A percentile compares a stretch with the other conserved stretches of the same genome.
phyloP scores from a whole-genome alignment of 1,140 invertebrate species.

The Mactra quadrangularis region DNA sequence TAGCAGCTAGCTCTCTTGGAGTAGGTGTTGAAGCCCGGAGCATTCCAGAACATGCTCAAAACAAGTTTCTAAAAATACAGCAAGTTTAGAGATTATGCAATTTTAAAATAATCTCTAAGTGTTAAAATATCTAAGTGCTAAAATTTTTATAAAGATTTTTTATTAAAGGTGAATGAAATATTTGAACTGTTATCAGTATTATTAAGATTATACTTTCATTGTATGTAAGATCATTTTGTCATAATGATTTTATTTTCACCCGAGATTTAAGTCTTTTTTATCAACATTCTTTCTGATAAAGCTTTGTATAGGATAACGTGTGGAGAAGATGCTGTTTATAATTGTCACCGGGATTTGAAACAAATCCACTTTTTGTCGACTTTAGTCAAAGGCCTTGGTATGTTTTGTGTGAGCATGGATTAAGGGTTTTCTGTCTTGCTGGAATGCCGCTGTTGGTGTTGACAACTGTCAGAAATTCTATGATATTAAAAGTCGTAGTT shows the following conservation, averaged over 20 bases:
- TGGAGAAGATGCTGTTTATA: slow-evolving; percentile 3
- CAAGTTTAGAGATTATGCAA: too few relatives aligned
- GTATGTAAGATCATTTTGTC: background rate
- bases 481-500: slow-evolving; percentile 10
- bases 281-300: background rate
- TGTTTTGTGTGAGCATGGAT: slow-evolving; percentile 37
- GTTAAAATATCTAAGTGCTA: too few relatives aligned
- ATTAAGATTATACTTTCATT: too few relatives aligned
- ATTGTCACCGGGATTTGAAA: slow-evolving; percentile 10
- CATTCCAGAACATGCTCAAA: too few relatives aligned
- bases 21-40: too few relatives aligned
- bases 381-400: background rate
- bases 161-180: too few relatives aligned
- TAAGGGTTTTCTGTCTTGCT: slow-evolving; percentile 13
- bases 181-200: too few relatives aligned
- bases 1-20: too few relatives aligned
- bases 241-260: background rate
- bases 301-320: background rate
- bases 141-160: too few relatives aligned
- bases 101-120: too few relatives aligned
- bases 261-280: background rate
- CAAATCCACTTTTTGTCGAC: slow-evolving; percentile 41
- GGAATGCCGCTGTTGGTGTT: background rate
- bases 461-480: slow-evolving; percentile 1
- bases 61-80: too few relatives aligned